phyloP scores from a whole-genome alignment of 2,113 vertebrate species.

The Erythrolamprus reginae region DNA sequence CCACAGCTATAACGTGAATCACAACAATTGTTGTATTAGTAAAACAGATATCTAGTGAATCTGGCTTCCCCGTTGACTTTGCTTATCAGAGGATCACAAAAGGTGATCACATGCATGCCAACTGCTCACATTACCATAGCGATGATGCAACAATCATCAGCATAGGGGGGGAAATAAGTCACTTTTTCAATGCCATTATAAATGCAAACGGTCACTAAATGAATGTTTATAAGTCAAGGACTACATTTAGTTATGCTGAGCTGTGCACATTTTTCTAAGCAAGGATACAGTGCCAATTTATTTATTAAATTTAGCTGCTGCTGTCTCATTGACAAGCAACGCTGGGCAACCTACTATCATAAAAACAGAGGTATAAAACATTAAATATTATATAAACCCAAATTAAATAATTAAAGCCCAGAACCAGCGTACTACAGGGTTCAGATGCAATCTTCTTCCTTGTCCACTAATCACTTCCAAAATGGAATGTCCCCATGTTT shows the following conservation, averaged over 20 bases:
- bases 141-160: background rate
- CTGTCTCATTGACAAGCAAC: background rate
- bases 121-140: background rate
- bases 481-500: background rate
- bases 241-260: background rate
- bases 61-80: background rate
- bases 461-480: background rate
- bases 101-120: background rate
- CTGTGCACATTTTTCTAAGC: background rate
- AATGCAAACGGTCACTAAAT: background rate
- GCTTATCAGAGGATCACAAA: background rate
- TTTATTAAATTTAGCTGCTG: background rate
- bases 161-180: background rate
- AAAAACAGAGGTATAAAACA: background rate
- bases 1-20: background rate
- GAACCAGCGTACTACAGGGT: background rate
- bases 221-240: background rate
- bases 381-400: background rate
- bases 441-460: background rate
- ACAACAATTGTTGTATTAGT: background rate
- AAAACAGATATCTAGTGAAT: background rate
- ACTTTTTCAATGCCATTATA: background rate
- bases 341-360: background rate
- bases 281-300: background rate
- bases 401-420: background rate